Conservation (phyloP, 2,797 vertebrate genomes). For the Meriones psammophilus region DNA sequence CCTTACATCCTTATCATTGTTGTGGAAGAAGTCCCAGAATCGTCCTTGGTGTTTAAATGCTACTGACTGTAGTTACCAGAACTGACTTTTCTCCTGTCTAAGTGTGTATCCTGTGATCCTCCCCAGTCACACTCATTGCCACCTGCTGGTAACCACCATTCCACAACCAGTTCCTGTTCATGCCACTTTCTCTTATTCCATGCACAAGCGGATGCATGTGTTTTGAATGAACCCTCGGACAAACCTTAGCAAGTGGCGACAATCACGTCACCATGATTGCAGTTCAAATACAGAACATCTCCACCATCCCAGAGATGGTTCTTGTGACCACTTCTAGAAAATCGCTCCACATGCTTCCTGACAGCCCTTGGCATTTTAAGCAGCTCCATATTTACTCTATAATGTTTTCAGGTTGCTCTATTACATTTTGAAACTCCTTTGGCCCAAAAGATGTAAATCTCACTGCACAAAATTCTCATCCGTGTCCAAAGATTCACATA, state of each 20-base stretch:
- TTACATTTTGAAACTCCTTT: not conserved
- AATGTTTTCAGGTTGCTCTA: not conserved
- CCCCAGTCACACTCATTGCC: not conserved
- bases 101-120: not conserved
- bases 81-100: not conserved
- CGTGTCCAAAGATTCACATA: not conserved
- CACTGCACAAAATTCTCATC: not conserved
- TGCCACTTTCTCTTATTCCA: not conserved
- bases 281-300: not conserved
- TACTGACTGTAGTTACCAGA: not conserved
- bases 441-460: not conserved
- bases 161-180: not conserved
- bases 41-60: not conserved
- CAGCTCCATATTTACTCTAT: not conserved
- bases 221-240: not conserved
- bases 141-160: not conserved
- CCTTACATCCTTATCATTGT: not conserved
- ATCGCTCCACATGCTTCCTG: not conserved
- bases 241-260: constrained; percentile 27
- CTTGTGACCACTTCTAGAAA: not conserved
- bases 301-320: not conserved
- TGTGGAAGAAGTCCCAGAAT: not conserved
- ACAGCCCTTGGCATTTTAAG: not conserved
- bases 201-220: not conserved
- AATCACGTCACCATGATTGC: not conserved